Conservation (phyloP, 2,797 vertebrate species). For the Novumbra hubbsi region DNA sequence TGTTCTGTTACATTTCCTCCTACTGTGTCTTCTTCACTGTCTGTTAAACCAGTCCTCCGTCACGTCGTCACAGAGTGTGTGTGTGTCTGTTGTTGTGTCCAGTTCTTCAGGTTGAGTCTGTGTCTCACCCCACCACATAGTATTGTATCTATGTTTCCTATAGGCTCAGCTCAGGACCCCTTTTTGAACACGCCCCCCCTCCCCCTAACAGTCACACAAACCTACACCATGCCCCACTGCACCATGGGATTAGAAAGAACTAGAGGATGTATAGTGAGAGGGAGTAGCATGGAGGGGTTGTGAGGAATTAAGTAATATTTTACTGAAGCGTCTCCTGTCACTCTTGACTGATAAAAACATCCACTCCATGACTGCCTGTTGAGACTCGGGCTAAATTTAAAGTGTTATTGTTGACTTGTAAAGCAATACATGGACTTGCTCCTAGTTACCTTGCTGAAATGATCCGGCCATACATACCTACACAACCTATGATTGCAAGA, state of each 20-base stretch:
- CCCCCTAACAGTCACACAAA: conserved; percentile 4
- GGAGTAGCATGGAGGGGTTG: background rate
- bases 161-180: background rate
- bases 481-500: no score
- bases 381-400: no score
- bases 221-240: conserved; percentile 17
- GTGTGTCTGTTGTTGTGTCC: conserved; percentile 26
- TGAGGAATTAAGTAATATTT: conserved; percentile 21
- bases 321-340: conserved; percentile 32
- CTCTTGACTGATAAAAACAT: background rate
- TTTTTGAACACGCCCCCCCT: background rate
- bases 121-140: background rate
- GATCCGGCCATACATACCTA: no score
- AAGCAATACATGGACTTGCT: no score
- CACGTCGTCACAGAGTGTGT: background rate
- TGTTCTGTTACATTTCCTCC: background rate
- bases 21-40: background rate
- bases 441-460: no score
- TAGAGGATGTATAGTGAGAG: background rate
- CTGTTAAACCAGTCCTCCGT: background rate
- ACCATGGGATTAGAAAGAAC: conserved; percentile 27
- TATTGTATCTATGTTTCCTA: background rate
- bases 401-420: no score
- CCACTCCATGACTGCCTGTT: background rate
- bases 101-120: conserved; percentile 18